A percentile compares a stretch with the other conserved stretches of the same genome.
phyloP scores from a whole-genome alignment of 2,797 vertebrate genomes.

The Coregonus ussuriensis region DNA sequence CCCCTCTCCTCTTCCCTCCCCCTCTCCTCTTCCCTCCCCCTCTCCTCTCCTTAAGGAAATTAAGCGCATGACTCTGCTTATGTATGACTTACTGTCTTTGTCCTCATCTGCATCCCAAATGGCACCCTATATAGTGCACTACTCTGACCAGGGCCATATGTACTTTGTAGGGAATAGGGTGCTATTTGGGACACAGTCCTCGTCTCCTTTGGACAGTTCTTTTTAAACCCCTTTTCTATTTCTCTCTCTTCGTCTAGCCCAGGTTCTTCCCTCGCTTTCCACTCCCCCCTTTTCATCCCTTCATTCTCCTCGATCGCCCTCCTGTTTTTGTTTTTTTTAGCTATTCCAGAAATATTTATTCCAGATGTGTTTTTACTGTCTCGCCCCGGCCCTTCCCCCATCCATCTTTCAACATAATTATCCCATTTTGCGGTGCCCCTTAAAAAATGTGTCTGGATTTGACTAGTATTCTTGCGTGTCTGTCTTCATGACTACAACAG shows the following conservation, averaged over 20 bases:
- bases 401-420: not conserved
- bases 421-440: constrained; percentile 15
- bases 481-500: constrained; percentile 1
- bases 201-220: constrained; percentile 37
- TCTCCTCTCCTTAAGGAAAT: constrained; percentile 71
- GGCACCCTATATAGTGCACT: not conserved
- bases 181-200: not conserved
- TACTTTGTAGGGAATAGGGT: not conserved
- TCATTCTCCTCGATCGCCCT: not conserved
- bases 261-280: not conserved
- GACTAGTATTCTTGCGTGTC: not conserved
- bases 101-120: not conserved
- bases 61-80: constrained; percentile 75
- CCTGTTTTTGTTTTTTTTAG: not conserved
- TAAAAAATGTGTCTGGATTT: constrained; percentile 20
- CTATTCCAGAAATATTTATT: constrained; percentile 41
- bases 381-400: constrained; percentile 10
- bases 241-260: constrained; percentile 21
- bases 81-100: constrained; percentile 76
- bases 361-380: constrained; percentile 51
- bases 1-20: too few species aligned
- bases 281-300: constrained; percentile 2
- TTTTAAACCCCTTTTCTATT: not conserved
- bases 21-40: too few species aligned
- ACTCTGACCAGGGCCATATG: not conserved